Evolutionary conservation across 2,797 vertebrate species (phyloP).

Genomic region (Aphelocoma californica): DNA sequence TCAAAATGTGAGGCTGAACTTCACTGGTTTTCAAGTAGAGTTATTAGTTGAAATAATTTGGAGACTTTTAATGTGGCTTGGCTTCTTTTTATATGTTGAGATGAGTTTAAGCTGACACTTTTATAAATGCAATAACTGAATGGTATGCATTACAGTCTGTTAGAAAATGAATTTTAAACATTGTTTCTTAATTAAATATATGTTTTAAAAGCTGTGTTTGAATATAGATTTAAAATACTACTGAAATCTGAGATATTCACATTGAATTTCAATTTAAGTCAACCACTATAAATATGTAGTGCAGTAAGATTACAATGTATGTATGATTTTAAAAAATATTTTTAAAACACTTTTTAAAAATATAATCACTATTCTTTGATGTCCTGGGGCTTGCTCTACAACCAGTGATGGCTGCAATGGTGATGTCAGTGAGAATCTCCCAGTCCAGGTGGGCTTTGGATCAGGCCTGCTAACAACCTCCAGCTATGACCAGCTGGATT

Average conservation of each 20-base stretch:
- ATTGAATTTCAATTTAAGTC: neutral
- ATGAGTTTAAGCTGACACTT: neutral
- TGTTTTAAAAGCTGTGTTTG: neutral
- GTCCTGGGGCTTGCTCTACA: neutral
- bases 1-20: neutral
- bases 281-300: neutral
- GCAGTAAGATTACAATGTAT: neutral
- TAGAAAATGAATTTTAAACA: neutral
- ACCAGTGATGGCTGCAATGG: neutral
- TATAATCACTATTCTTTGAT: neutral
- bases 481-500: neutral
- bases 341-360: neutral
- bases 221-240: neutral
- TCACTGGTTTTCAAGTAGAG: neutral
- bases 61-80: neutral
- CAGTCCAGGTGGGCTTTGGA: accelerated
- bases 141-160: neutral
- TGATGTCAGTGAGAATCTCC: neutral
- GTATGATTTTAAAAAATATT: neutral
- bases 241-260: neutral
- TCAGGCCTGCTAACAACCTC: neutral
- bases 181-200: neutral
- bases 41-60: neutral
- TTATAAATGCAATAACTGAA: neutral
- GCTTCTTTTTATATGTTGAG: neutral